phyloP scores from a whole-genome alignment of 2,797 vertebrate species.

The Chaunax sp. region DNA sequence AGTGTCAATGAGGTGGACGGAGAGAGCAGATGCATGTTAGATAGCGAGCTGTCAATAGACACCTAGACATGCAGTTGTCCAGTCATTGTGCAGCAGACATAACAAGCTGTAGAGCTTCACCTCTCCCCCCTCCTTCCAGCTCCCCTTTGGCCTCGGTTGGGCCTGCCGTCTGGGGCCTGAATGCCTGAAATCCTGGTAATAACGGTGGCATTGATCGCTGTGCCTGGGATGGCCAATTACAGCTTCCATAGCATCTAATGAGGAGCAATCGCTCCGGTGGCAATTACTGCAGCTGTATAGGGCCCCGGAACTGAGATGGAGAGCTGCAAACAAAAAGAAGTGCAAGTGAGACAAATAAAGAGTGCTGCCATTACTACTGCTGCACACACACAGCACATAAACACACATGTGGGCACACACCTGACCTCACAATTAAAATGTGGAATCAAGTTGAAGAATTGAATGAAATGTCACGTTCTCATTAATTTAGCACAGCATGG shows the following conservation, averaged over 20 bases:
- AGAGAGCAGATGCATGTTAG: conserved; percentile 44
- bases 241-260: conserved; percentile 73
- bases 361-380: not conserved
- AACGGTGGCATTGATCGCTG: conserved; percentile 72
- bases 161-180: conserved; percentile 45
- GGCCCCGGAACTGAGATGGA: conserved; percentile 43
- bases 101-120: conserved; percentile 65
- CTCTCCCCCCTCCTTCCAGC: conserved; percentile 8
- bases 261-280: conserved; percentile 68
- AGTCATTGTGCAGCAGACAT: conserved; percentile 32
- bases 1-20: conserved; percentile 50
- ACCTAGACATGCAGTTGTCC: conserved; percentile 42
- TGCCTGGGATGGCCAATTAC: conserved; percentile 73
- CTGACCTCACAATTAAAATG: not conserved
- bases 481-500: not conserved
- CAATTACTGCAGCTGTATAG: conserved; percentile 68
- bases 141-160: conserved; percentile 58
- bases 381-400: not conserved
- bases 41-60: conserved; percentile 55
- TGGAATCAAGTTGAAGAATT: not conserved
- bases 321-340: conserved; percentile 32
- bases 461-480: conserved; percentile 4
- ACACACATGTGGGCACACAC: not conserved
- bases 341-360: conserved; percentile 54
- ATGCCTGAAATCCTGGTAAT: conserved; percentile 64